Evolutionary conservation across 2,888 invertebrate species (phyloP), one percentile per base, ranked within the genome.

Genomic region (Mechanitis messenoides): DNA sequence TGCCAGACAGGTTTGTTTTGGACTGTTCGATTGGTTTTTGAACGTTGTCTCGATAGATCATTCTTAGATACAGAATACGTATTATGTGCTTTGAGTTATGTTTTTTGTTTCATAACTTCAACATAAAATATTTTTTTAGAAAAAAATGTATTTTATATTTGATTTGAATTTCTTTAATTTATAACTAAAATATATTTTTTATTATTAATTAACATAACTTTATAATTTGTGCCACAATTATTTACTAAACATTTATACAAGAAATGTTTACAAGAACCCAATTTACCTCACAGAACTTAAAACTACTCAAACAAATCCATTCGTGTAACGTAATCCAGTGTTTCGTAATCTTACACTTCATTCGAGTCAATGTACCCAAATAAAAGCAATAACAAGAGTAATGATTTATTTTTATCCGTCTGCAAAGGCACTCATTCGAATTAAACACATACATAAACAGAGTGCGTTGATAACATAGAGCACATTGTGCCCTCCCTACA

Each of bases 341-440:
- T 61, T 50, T 45, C 59, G 55, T 58, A 66, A 64, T 58, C 58
- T 60, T 53, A 56, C 63, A 58, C 55, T 58, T 58, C 46, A 66
- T 66, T 64, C 60, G 63, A 62, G 60, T 62, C 60, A 64, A 62
- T 60, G 63, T 45, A 63, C 56, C 64, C 56, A 56, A 58, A 66
- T 56, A 63, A 58, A 56, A 59, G 61, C 61, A 66, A 62, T 67
- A 66, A 59, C 58, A 47, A 62, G 58, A 61, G 55, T 62, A 61
- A 64, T 53, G 53, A 64, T 64, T 59, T 64, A 65, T 68, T 65
- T 70, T 69, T 71, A 71, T 72, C 68, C 67, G 69, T 69, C 71
- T 71, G 74, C 66, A 68, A 74, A 72, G 73, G 80, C 83, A 83
- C 83, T 84, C 83, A 78, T 74, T 73, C 74, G 78, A 79, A 83